Percentiles rank a stretch among this genome's conserved stretches.
phyloP scores from a whole-genome alignment of 1,140 invertebrate species.

The Sipha flava region DNA sequence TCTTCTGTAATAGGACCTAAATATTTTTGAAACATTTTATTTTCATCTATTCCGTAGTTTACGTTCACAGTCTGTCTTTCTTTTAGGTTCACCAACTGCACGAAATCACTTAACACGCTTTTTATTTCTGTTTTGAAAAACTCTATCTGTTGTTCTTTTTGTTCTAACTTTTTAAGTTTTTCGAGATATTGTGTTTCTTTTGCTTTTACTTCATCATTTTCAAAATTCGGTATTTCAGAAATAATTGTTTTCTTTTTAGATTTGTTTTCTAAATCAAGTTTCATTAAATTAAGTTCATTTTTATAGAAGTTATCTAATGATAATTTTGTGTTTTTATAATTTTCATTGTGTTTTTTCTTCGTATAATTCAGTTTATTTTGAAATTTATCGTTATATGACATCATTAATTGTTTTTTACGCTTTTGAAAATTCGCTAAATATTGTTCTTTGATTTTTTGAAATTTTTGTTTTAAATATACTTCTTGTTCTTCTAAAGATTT shows the following conservation, averaged over 20 bases:
- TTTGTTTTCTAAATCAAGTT: not conserved
- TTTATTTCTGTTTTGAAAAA: not conserved
- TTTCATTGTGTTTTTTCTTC: not conserved
- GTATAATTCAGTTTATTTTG: not conserved
- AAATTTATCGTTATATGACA: not conserved
- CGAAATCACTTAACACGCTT: not conserved
- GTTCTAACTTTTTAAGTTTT: no score
- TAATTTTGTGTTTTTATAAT: not conserved
- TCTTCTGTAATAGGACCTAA: not conserved
- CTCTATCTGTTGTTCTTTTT: not conserved
- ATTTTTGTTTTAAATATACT: not conserved
- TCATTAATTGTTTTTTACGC: not conserved
- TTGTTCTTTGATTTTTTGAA: not conserved
- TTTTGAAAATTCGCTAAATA: not conserved
- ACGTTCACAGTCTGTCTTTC: not conserved
- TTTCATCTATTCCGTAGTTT: not conserved
- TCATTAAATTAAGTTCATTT: not conserved
- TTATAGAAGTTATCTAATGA: not conserved
- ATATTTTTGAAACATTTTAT: not conserved
- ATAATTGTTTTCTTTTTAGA: not conserved
- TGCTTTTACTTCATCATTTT: not conserved
- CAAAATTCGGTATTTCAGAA: not conserved
- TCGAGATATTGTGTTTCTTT: not conserved
- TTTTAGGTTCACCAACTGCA: not conserved
- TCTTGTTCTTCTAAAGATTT: not conserved